Base-by-base conservation (phyloP, 1,140 invertebrate genomes). In the Stegodyphus dumicola region DNA sequence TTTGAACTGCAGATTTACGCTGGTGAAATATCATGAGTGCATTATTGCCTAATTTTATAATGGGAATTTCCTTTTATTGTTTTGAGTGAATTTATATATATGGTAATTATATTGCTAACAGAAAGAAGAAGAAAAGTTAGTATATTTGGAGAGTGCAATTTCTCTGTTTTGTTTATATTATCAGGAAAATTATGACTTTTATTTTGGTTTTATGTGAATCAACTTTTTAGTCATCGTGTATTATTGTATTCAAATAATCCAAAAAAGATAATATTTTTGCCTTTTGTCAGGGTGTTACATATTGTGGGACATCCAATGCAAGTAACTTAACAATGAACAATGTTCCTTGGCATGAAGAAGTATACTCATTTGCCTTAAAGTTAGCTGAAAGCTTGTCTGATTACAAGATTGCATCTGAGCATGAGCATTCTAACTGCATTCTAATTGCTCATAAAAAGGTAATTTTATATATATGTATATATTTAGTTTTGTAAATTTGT, bases 351-450 rank as follows among this genome's bases (percentile, higher is more conserved):
- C 93, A 94, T 89, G 91, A 93, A 88, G 93, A 94, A 89, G 93
- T 94, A 0, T 89, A 93, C 6, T 88, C 88, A 1, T 94, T 94
- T 90, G 91, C 91, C 7, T 77, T 91, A 69, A 89, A 92, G 79
- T 88, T 94, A 49, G 90, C 89, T 7, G 90, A 91, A 13, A 87
- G 88, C 18, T 86, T 94, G 10, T 90, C 90, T 11, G 90, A 91
- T 81, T 94, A 94, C 88, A 92, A 92, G 76, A 90, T 94, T 49
- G 93, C 93, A 6, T 92, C 91, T 75, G 93, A 94, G 89, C 93
- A 94, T 89, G 93, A 93, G 88, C 93, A 94, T 89, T 94, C 93
- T 10, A 94, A 94, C 88, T 94, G 93, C 89, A 88, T 94, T 49
- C 90, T 94, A 0, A 87, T 94, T 18, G 92, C 93, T 51, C 89